A percentile compares a stretch with the other conserved stretches of the same genome.
Conservation (phyloP, 1,140 invertebrate species). For the Bradysia coprophila region DNA sequence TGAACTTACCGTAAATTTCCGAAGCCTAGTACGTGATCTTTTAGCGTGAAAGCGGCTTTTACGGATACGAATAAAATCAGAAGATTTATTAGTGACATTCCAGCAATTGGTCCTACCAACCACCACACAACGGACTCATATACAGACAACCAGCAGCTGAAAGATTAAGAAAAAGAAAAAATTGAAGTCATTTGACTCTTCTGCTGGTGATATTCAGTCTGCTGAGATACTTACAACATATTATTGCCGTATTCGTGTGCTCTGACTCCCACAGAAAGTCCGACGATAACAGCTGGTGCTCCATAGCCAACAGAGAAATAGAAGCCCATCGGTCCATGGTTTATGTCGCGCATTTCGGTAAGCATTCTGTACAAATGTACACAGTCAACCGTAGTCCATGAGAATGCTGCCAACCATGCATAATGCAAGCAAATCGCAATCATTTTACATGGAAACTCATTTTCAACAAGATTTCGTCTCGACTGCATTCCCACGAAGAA, state of each 20-base stretch:
- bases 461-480: conserved; percentile 48
- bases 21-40: conserved; percentile 78
- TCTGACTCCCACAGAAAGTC: conserved; percentile 74
- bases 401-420: conserved; percentile 73
- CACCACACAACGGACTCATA: conserved; percentile 86
- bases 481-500: conserved; percentile 77
- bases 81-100: conserved; percentile 57
- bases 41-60: conserved; percentile 74
- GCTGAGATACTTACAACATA: conserved; percentile 20
- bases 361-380: conserved; percentile 87
- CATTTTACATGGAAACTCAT: conserved; percentile 75
- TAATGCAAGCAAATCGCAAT: conserved; percentile 85
- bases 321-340: conserved; percentile 85
- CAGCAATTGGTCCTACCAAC: conserved; percentile 66
- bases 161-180: conserved; percentile 11
- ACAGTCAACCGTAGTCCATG: conserved; percentile 82
- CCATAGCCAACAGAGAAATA: conserved; percentile 92
- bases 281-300: conserved; percentile 81
- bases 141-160: conserved; percentile 84
- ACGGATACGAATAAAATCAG: conserved; percentile 68
- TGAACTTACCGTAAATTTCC: conserved; percentile 54
- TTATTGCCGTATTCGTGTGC: conserved; percentile 92
- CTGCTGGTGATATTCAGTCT: not conserved
- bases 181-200: not conserved
- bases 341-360: conserved; percentile 89